Base-by-base conservation (phyloP, 2,797 vertebrate genomes). In the Catamblyrhynchus diadema region DNA sequence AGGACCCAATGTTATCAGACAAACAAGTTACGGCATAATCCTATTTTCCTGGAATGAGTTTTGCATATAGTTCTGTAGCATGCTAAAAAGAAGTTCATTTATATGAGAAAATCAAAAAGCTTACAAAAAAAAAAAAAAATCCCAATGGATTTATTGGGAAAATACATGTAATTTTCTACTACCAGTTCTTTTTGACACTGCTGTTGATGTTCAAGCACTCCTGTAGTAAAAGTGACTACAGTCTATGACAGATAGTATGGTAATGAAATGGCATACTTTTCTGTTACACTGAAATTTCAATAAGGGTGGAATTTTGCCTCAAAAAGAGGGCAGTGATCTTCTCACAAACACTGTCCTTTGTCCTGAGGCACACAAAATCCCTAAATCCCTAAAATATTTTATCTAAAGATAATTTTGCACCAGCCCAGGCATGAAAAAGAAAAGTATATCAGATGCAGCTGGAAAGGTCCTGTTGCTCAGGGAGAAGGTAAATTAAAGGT, bases 301-400 rank as follows among this genome's bases (percentile, higher is more conserved):
- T 96, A 87, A 93, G 61, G 83, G 53, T 81, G 67, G 73, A 95
- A 97, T 95, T 96, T 95, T 96, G 50, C 72, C 96, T 97, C 86
- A 75, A 84, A 96, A 96, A 94, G 87, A 96, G 96, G 97, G 93
- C 96, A 96, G 94, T 96, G 97, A 97, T 97, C 96, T 97, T 96
- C 95, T 94, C 93, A 93, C 94, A 97, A 97, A 94, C 64, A 96
- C 89, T 89, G 92, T 96, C 96, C 97, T 98, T 97, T 97, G 97
- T 98, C 97, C 96, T 96, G 95, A 97, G 97, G 97, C 97, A 96
- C 92, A 97, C 66, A 85, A 96, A 98, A 96, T 97, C 96, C 97
- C 97, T 90, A 98, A 98, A 97, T 97, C 97, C 96, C 97, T 97
- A 96, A 97, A 98, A 98, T 96, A 98, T 97, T 97, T 98, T 94